Conservation (phyloP, 2,888 invertebrate species). For the Drosophila yooni region DNA sequence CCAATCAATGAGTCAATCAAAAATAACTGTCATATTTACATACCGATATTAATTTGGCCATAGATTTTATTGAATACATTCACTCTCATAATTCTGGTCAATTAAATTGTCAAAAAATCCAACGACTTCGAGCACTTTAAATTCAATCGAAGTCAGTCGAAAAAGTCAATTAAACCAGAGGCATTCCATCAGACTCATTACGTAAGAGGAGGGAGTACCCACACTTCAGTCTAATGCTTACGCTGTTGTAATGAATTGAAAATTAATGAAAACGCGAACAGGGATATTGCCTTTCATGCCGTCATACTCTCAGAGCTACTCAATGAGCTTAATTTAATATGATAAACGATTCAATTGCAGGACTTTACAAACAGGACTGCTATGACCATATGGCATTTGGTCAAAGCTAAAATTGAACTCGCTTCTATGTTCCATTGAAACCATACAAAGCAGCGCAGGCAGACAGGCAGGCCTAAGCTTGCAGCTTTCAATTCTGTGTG, state of each 20-base stretch:
- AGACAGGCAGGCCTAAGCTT: neutral
- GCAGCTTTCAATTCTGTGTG: neutral
- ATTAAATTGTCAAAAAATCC: neutral
- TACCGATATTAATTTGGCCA: neutral
- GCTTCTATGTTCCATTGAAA: neutral
- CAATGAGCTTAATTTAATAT: neutral
- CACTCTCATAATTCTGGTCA: neutral
- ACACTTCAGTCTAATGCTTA: neutral
- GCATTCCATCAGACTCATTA: neutral
- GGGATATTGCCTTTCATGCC: neutral
- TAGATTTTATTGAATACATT: neutral
- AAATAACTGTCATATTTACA: neutral
- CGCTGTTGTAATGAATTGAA: neutral
- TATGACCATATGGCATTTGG: neutral
- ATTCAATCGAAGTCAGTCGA: neutral
- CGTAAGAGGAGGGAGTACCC: neutral
- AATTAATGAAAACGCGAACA: neutral
- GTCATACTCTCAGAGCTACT: neutral
- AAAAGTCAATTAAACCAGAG: neutral
- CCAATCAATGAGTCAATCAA: neutral
- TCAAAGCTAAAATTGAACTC: constrained; percentile 1
- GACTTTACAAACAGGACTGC: neutral
- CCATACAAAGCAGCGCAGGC: neutral
- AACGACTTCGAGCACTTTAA: neutral
- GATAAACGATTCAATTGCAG: neutral